Evolutionary conservation across 1,140 invertebrate genomes (phyloP).

Genomic region (Sitobion miscanthi): DNA sequence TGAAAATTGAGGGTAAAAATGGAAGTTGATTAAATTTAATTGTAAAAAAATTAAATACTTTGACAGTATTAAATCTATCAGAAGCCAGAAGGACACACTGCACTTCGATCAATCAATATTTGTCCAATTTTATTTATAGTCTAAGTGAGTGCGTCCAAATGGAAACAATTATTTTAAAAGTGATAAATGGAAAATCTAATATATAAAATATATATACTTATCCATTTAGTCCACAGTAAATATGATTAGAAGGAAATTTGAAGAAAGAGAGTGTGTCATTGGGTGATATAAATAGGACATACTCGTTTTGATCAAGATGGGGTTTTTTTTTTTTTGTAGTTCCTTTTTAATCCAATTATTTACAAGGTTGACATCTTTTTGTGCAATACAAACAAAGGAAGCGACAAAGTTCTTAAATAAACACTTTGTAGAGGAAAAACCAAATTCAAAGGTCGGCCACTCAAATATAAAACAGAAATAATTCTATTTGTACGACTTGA

Average conservation of each 20-base stretch:
- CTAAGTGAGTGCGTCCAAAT: not conserved
- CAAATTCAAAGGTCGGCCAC: not conserved
- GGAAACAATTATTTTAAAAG: not conserved
- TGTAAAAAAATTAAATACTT: not conserved
- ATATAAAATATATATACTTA: not conserved
- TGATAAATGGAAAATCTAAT: not conserved
- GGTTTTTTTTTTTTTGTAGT: not conserved
- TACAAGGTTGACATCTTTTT: slow-evolving; percentile 4
- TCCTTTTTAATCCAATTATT: slow-evolving; percentile 30
- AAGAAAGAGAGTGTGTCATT: not conserved
- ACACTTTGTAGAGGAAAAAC: not conserved
- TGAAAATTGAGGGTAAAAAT: not conserved
- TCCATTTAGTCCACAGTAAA: not conserved
- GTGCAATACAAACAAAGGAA: not conserved
- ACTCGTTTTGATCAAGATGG: not conserved
- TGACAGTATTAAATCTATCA: not conserved
- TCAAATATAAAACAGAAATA: not conserved
- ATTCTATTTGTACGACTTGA: not conserved
- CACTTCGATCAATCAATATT: not conserved
- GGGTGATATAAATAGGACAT: not conserved
- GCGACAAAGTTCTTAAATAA: not conserved
- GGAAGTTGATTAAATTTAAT: not conserved
- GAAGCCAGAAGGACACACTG: not conserved
- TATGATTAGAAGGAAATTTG: not conserved
- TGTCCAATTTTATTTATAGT: not conserved